Base-by-base conservation (phyloP, 2,797 vertebrate genomes). In the Pseudomugil tenellus region DNA sequence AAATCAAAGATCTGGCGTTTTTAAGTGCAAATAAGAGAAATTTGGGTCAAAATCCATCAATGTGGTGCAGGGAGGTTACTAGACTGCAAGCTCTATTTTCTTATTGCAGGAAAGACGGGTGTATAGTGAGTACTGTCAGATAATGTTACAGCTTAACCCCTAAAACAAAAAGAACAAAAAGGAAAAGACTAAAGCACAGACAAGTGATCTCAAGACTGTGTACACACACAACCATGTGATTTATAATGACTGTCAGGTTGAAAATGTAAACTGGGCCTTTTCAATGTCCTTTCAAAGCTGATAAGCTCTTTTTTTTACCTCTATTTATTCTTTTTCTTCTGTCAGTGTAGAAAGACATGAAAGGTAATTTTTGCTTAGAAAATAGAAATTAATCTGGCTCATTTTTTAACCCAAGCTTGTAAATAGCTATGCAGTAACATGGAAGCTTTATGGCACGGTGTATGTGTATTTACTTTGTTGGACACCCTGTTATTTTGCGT, bases 171-270 rank as follows among this genome's bases (percentile, higher is more conserved):
- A n/a, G n/a, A n/a, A n/a, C n/a, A 9, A 35, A 48, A 39, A 58
- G 4, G 37, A 17, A 51, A 12, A 16, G 26, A 49, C 26, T 25
- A n/a, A 51, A n/a, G 28, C 49, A 68, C 58, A 29, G 29, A 29
- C 3, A 29, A 61, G 39, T 29, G 29, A 48, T n/a, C 43, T 57
- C 29, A 35, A 62, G 46, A 60, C 19, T 4, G 11, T 48, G 39
- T 48, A 67, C 51, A 32, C 32, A 71, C 74, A 63, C 31, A 13
- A 26, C 62, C 83, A 88, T 82, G 80, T 86, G 85, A 91, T 80
- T 81, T 77, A 77, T 82, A 90, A 81, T 85, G 75, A 83, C 54
- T 77, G 57, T 88, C 76, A 84, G 71, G 80, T 88, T 86, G 77
- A 83, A 85, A 87, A 88, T 74, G 70, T 86, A 88, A 87, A 87